Percentiles rank a stretch among this genome's conserved stretches.
phyloP scores from a whole-genome alignment of 2,113 vertebrate genomes.

The Plotosus lineatus region DNA sequence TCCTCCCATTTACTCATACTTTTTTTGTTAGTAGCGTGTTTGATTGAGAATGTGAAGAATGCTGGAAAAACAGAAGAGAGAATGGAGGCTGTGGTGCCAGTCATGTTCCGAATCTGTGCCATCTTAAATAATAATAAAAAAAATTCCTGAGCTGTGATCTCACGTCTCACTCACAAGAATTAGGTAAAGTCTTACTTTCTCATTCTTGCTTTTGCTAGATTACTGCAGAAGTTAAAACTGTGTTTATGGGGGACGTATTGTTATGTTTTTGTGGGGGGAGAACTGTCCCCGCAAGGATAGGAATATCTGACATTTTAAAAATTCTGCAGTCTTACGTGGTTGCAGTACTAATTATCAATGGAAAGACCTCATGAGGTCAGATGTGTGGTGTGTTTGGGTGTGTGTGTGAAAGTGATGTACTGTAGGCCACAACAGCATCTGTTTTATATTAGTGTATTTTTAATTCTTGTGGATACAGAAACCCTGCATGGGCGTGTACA shows the following conservation, averaged over 20 bases:
- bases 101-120: neutral
- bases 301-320: neutral
- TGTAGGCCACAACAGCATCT: conserved; percentile 62
- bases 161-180: conserved; percentile 25
- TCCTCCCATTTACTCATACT: neutral
- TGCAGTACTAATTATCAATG: too few species aligned
- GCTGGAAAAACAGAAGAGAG: neutral
- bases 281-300: too few species aligned
- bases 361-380: neutral
- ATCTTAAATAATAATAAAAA: conserved; percentile 13
- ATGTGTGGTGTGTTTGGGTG: neutral
- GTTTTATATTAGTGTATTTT: conserved; percentile 58
- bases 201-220: conserved; percentile 25
- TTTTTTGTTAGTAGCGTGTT: neutral
- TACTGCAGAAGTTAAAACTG: neutral
- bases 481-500: conserved; percentile 51
- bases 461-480: conserved; percentile 19
- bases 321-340: too few species aligned
- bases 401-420: neutral
- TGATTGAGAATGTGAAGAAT: conserved; percentile 20
- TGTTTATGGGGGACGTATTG: neutral
- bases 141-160: conserved; percentile 35
- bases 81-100: neutral
- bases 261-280: neutral
- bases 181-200: conserved; percentile 24